phyloP scores from a whole-genome alignment of 2,797 vertebrate genomes.

The Coccyzus lansbergi region DNA sequence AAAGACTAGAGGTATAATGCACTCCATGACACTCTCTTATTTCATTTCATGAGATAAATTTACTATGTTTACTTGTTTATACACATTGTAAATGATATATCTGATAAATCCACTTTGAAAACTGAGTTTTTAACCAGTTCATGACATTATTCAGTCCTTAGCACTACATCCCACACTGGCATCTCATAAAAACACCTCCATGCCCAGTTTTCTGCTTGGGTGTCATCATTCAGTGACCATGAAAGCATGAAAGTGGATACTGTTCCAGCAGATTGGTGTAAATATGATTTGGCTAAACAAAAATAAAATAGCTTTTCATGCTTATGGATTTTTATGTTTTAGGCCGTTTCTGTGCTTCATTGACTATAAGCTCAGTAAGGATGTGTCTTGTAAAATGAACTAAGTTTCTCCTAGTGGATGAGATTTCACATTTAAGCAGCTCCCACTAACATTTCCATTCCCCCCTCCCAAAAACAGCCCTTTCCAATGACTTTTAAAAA shows the following conservation, averaged over 20 bases:
- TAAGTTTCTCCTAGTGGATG: slow-evolving; percentile 66
- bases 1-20: neutral
- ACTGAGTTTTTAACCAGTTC: neutral
- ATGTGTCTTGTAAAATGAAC: slow-evolving; percentile 66
- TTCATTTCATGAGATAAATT: slow-evolving; percentile 2
- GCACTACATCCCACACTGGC: neutral
- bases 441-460: slow-evolving; percentile 57
- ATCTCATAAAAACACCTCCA: slow-evolving; percentile 34
- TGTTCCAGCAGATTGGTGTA: slow-evolving; percentile 34
- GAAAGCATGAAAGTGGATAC: slow-evolving; percentile 44
- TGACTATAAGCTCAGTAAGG: slow-evolving; percentile 52
- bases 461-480: slow-evolving; percentile 46
- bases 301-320: slow-evolving; percentile 73
- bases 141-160: neutral
- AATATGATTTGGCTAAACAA: slow-evolving; percentile 65
- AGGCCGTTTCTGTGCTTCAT: slow-evolving; percentile 59
- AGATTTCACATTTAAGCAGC: slow-evolving; percentile 69
- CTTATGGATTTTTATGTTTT: slow-evolving; percentile 68
- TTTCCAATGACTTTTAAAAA: slow-evolving; percentile 64
- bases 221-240: slow-evolving; percentile 54
- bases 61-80: neutral
- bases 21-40: neutral
- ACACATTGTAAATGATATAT: neutral
- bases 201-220: slow-evolving; percentile 52
- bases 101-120: slow-evolving; percentile 12